Percentiles rank a stretch among this genome's conserved stretches.
phyloP scores from a whole-genome alignment of 2,888 invertebrate genomes.

The Lepidochrysops patricia region DNA sequence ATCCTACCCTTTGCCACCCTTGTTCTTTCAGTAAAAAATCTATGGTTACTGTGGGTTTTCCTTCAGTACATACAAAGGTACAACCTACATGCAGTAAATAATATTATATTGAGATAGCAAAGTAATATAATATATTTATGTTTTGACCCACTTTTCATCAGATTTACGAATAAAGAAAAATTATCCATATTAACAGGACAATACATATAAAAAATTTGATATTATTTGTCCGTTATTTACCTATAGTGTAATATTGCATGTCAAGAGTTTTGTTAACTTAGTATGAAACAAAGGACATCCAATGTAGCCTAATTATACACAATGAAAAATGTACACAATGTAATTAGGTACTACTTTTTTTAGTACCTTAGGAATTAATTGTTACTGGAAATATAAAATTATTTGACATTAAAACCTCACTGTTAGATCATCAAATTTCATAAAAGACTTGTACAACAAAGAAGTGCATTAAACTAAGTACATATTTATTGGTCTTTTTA shows the following conservation, averaged over 20 bases:
- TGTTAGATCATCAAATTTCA: neutral
- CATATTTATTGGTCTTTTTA: too few relatives aligned
- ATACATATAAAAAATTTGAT: neutral
- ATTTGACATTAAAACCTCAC: neutral
- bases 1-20: too few relatives aligned
- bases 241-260: neutral
- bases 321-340: neutral
- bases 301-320: neutral
- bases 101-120: too few relatives aligned
- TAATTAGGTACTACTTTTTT: neutral
- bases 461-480: neutral
- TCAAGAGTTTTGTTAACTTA: neutral
- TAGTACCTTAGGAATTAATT: neutral
- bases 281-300: neutral
- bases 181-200: too few relatives aligned
- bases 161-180: too few relatives aligned
- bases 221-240: neutral
- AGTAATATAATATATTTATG: too few relatives aligned
- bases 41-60: too few relatives aligned
- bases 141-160: too few relatives aligned
- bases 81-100: too few relatives aligned
- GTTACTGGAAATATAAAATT: neutral
- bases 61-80: too few relatives aligned
- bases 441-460: neutral
- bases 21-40: too few relatives aligned